Conservation (phyloP, 2,888 invertebrate genomes). For the Nephrotoma guestfalica region DNA sequence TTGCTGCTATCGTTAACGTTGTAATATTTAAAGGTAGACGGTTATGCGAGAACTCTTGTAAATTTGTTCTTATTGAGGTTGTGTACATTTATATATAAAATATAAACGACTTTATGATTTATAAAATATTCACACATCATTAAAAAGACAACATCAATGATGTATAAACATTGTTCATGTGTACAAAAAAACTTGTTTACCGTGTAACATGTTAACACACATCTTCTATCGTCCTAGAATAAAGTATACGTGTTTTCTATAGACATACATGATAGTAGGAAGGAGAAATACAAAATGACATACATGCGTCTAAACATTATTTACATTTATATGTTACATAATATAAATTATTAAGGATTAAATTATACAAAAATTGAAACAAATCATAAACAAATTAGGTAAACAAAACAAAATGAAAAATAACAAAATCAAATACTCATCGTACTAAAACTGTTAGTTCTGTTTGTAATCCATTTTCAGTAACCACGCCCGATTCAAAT, state of each 20-base stretch:
- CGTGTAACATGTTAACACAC: background rate
- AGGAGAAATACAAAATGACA: background rate
- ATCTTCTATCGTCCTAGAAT: background rate
- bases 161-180: background rate
- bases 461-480: conserved; percentile 27
- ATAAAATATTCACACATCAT: background rate
- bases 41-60: background rate
- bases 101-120: background rate
- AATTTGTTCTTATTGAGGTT: background rate
- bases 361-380: background rate
- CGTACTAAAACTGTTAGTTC: conserved; percentile 27
- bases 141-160: background rate
- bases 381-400: background rate
- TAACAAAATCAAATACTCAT: conserved; percentile 15
- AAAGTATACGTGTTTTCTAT: background rate
- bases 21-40: background rate
- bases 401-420: background rate
- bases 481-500: conserved; percentile 24
- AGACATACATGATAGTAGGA: background rate
- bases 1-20: too few relatives aligned
- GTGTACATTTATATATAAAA: background rate
- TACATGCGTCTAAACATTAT: background rate
- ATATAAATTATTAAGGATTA: background rate
- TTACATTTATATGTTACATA: background rate
- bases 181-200: background rate